Conservation (phyloP, 1,140 invertebrate species). For the Drosophila mojavensis region DNA sequence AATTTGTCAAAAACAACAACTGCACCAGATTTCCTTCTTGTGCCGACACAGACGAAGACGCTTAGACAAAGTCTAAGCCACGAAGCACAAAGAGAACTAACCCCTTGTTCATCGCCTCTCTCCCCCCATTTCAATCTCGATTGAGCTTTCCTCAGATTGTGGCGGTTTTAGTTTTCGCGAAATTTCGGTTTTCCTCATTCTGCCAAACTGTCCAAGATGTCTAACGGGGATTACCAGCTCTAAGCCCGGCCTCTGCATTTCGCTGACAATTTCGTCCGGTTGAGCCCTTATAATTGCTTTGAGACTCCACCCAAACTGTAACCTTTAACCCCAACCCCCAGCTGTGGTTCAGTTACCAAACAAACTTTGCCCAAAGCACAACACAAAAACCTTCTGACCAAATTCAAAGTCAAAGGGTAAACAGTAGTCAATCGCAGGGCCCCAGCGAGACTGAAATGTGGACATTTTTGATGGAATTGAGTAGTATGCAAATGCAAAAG, state of each 20-base stretch:
- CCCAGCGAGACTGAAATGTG: not conserved
- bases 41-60: too few relatives aligned
- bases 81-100: not conserved
- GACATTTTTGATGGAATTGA: constrained; percentile 7
- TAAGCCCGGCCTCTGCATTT: constrained; percentile 25
- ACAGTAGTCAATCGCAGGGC: not conserved
- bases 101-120: not conserved
- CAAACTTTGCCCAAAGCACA: constrained; percentile 16
- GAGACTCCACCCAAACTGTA: not conserved
- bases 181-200: not conserved
- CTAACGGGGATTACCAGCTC: constrained; percentile 27
- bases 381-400: not conserved
- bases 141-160: constrained; percentile 7
- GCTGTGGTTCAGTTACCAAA: constrained; percentile 2
- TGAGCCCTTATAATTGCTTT: constrained; percentile 40
- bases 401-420: constrained; percentile 11
- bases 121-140: not conserved
- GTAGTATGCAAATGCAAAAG: not conserved
- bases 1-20: constrained; percentile 9
- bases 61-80: not conserved
- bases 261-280: constrained; percentile 30
- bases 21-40: not conserved
- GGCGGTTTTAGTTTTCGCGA: constrained; percentile 23
- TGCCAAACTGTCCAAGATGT: constrained; percentile 33
- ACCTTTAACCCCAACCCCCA: not conserved